A percentile compares a stretch with the other conserved stretches of the same genome.
These are phyloP conservation scores for Drosophila murphyi DNA, from an alignment of 1,140 invertebrate genomes.

Conservation along the genomic window DNA sequence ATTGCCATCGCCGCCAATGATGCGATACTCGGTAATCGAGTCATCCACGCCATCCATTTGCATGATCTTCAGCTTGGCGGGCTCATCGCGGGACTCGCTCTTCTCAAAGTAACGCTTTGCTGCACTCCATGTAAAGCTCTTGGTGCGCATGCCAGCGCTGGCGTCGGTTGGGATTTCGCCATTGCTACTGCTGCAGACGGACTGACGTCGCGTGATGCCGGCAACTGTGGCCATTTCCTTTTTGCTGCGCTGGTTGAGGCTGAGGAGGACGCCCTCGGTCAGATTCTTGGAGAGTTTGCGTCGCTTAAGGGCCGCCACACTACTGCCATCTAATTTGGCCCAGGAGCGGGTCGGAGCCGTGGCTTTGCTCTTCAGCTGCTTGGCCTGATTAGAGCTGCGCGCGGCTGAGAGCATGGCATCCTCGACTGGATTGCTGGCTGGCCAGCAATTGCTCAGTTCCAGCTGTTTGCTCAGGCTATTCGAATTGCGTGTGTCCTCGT, in stretches of 20 bases:
- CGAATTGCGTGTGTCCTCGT: slow-evolving; percentile 84
- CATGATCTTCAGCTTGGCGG: slow-evolving; percentile 86
- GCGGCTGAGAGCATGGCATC: slow-evolving; percentile 86
- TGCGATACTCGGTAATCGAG: slow-evolving; percentile 85
- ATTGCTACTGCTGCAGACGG: slow-evolving; percentile 44
- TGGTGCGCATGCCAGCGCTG: slow-evolving; percentile 44
- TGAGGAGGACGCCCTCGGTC: slow-evolving; percentile 85
- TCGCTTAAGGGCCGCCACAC: slow-evolving; percentile 88
- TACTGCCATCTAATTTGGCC: slow-evolving; percentile 86
- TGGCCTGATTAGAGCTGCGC: slow-evolving; percentile 83
- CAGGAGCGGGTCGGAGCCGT: slow-evolving; percentile 87
- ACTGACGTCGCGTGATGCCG: slow-evolving; percentile 63
- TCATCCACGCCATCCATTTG: slow-evolving; percentile 92
- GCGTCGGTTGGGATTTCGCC: slow-evolving; percentile 36
- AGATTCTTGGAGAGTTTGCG: slow-evolving; percentile 87
- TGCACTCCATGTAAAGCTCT: slow-evolving; percentile 85
- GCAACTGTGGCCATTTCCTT: slow-evolving; percentile 72
- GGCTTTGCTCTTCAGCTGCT: slow-evolving; percentile 87
- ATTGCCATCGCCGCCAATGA: slow-evolving; percentile 67
- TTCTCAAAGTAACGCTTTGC: slow-evolving; percentile 79
- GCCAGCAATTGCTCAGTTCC: slow-evolving; percentile 79
- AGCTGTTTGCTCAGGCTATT: slow-evolving; percentile 60
- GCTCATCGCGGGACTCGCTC: slow-evolving; percentile 85
- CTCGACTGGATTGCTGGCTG: slow-evolving; percentile 87
- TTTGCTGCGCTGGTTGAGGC: slow-evolving; percentile 83